Evolutionary conservation across 2,113 vertebrate species (phyloP), one percentile per base, ranked within the genome.

Genomic region (Rhea pennata): DNA sequence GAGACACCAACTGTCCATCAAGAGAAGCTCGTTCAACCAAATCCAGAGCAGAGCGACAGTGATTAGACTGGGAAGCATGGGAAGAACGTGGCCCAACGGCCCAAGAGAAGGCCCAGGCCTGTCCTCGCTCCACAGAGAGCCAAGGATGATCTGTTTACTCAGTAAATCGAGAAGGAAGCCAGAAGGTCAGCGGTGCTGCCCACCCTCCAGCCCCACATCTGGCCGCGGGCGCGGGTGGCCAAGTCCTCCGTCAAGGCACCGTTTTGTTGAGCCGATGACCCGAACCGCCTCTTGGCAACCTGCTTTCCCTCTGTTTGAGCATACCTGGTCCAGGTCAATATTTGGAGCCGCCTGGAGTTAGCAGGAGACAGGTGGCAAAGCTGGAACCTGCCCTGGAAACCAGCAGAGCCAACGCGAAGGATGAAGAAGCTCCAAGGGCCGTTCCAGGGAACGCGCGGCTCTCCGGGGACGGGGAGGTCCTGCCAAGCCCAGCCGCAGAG

Each of bases 141-240:
- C 2, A 5, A 31, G 22, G 54, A 4, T 19, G 33, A 5, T 3
- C 16, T 2, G 0, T 27, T 24, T 16, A 11, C 15, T 5, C 33
- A 1, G 46, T 1, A 0, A 7, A 8, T 0, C 0, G 12, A 70
- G 77, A 42, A 6, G 65, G 62, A 26, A 39, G 31, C 12, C 76
- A 2, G 12, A 10, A 24, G 27, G 21, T 26, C 17, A 12, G 23
- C 13, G 54, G 54, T 16, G 44, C 67, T n/a, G 67, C 31, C 31
- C 21, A 48, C 48, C 67, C 42, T 70, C 67, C 67, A 70, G 20
- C n/a, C 71, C 51, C 39, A 29, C 53, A 27, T 73, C 50, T 51
- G 51, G n/a, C 71, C 36, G 10, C 14, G 36, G 71, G n/a, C 51
- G 20, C 16, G 26, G 50, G 50, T 36, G 39, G 27, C 36, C n/a